Conservation (phyloP, 2,888 invertebrate species). For the Troglohyphantes excavatus region DNA sequence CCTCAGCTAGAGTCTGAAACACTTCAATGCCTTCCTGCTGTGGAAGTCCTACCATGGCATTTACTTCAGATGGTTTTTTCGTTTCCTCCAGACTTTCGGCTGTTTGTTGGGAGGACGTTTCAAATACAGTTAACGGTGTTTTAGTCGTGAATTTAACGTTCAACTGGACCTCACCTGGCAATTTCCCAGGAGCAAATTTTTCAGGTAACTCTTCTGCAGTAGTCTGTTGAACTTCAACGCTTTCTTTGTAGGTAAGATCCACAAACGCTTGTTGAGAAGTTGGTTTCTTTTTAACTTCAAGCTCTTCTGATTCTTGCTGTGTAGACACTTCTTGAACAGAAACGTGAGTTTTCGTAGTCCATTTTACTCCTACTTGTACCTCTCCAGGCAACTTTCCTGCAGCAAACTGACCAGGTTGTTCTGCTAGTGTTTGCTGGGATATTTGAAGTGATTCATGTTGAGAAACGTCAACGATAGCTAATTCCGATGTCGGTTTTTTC, state of each 20-base stretch:
- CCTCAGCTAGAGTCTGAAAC: conserved; percentile 77
- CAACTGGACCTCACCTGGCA: conserved; percentile 71
- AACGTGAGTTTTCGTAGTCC: conserved; percentile 62
- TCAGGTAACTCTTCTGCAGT: conserved; percentile 74
- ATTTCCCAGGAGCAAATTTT: conserved; percentile 75
- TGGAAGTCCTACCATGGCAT: conserved; percentile 64
- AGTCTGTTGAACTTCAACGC: conserved; percentile 74
- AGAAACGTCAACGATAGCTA: conserved; percentile 63
- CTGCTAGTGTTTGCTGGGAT: conserved; percentile 72
- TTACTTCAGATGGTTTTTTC: conserved; percentile 58
- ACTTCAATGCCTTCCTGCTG: conserved; percentile 77
- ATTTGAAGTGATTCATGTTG: conserved; percentile 77
- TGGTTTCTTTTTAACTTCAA: conserved; percentile 59
- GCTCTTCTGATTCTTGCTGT: conserved; percentile 65
- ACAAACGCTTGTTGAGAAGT: conserved; percentile 52
- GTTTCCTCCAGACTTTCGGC: conserved; percentile 41
- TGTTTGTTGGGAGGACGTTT: conserved; percentile 59
- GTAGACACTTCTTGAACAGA: conserved; percentile 72
- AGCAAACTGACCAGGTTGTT: conserved; percentile 75
- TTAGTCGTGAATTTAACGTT: conserved; percentile 70
- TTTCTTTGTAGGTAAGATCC: conserved; percentile 50
- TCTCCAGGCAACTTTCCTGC: conserved; percentile 82
- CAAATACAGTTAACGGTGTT: conserved; percentile 70
- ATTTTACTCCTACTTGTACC: conserved; percentile 84
- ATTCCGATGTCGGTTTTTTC: conserved; percentile 59